Evolutionary conservation across 2,888 invertebrate species (phyloP), one percentile per base, ranked within the genome.

Genomic region (Polietes domitor): DNA sequence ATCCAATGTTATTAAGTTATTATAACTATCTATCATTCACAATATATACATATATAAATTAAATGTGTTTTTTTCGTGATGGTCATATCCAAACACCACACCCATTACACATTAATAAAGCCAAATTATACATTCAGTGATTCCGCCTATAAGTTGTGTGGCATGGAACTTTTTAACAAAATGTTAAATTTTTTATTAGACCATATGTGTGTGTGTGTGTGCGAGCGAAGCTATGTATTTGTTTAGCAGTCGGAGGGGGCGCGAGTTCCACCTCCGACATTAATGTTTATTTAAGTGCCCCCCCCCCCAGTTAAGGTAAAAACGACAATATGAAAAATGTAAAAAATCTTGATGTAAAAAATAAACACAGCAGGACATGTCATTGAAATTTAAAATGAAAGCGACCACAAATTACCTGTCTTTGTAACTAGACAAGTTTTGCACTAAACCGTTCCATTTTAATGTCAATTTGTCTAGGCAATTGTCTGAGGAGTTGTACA

Each of bases 61-160:
- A 37, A 37, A 37, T 37, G 37, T 37, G 1, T 37, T 37, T 37
- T 50, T 50, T 50, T 17, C 50, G n/a, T 17, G 4, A 50, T 19
- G 50, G 50, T 3, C 43, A 12, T 5, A 5, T 43, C 15, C 43
- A 6, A 43, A 43, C 10, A 10, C 15, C 43, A 32, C 32, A 32
- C 41, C 41, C 47, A n/a, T 2, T n/a, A 17, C 41, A 65, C 37
- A 65, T 41, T 19, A 41, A 65, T 65, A 21, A 65, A 41, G 10
- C 65, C 41, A 65, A 41, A 65, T 65, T 65, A 41, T 41, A 41
- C 0, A 63, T 65, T 41, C 37, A 65, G 37, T 65, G 10, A 32
- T 19, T 41, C 41, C 65, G 65, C 65, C 65, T 65, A 65, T 15
- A 65, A 65, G 37, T 65, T 63, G 47, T 32, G 32, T 15, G 53